These are phyloP conservation scores for Chinchilla lanigera DNA, from an alignment of 2,113 vertebrate species.

Conservation along the genomic window DNA sequence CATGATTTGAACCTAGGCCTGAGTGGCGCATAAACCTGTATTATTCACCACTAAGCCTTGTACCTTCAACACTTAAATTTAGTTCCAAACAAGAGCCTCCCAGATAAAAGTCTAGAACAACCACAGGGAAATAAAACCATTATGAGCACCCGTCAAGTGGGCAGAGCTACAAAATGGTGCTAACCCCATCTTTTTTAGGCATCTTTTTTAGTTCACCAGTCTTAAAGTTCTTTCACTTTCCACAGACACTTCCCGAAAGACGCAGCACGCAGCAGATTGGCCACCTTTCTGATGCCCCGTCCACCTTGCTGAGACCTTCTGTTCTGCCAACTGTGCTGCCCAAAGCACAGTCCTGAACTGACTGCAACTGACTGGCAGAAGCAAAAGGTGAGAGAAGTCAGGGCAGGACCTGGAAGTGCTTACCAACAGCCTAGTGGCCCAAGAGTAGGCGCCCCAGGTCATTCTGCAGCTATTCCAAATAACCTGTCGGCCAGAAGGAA, in stretches of 20 bases:
- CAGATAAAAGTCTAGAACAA: background rate
- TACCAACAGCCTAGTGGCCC: background rate
- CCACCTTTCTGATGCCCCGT: background rate
- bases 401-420: background rate
- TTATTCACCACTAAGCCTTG: background rate
- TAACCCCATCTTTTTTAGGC: background rate
- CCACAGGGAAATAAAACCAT: background rate
- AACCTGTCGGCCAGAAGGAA: background rate
- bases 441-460: too few relatives aligned
- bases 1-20: background rate
- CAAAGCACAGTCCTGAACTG: background rate
- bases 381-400: background rate
- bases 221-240: background rate
- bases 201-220: background rate
- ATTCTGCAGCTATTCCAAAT: background rate
- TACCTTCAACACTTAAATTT: background rate
- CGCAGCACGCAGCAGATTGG: background rate
- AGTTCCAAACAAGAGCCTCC: background rate
- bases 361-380: background rate
- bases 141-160: background rate
- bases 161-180: background rate
- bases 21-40: background rate
- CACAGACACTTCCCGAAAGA: background rate
- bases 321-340: background rate
- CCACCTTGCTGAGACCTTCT: background rate